Base-by-base conservation (phyloP, 2,888 invertebrate genomes). In the Eristalis pertinax region DNA sequence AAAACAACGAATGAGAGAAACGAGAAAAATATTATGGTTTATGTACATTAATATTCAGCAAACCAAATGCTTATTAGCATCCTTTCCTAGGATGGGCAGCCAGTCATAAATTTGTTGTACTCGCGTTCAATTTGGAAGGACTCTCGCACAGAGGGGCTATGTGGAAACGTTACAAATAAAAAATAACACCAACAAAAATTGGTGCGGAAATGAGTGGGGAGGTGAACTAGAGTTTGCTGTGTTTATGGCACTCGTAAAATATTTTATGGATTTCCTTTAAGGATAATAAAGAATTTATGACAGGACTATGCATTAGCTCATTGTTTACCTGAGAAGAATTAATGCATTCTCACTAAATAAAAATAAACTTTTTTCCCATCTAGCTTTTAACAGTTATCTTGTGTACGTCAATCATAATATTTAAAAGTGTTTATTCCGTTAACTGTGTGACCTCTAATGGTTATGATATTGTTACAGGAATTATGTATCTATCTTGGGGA, bases 221-320 rank as follows among this genome's bases (percentile, higher is more conserved):
- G 63, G 38, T 64, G 56, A 24, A 58, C 32, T 76, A 64, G 70
- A 67, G 75, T 70, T 64, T 75, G 72, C 26, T 43, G 50, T 80
- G 68, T 84, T 87, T 87, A 87, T 87, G 84, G 50, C 50, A 35
- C 64, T 87, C 87, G 68, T 87, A 87, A 87, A 87, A 87, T 84
- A 80, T 84, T 87, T 87, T 87, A 87, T 87, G 87, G 76, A 76
- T 87, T 84, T 87, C 79, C 72, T 79, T 84, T 84, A 84, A 84
- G 87, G 87, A 84, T 87, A 87, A 87, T 87, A 87, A 87, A 87
- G 79, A 87, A 76, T 87, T 87, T 87, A 87, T 87, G 87, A 60
- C 64, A 75, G 73, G 84, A 84, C 79, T 87, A 72, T 80, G 68
- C 79, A 84, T 84, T 87, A 87, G 84, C 84, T 79, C 84, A 84